Percentiles rank a stretch among this genome's conserved stretches.
Conservation (phyloP, 2,797 vertebrate species). For the Scarus forsteni region DNA sequence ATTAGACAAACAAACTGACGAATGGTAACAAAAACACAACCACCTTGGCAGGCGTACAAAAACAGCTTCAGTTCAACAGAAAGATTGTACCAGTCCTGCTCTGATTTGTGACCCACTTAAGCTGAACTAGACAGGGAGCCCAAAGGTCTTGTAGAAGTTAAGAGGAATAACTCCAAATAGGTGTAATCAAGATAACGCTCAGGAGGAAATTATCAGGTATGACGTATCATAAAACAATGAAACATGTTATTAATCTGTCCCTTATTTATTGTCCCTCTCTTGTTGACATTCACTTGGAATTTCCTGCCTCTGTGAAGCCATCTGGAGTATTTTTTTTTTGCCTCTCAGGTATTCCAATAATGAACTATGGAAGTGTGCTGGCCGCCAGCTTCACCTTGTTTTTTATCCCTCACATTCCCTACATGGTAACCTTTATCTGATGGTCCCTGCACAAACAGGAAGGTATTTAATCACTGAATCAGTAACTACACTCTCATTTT, state of each 20-base stretch:
- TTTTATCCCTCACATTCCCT: conserved; percentile 38
- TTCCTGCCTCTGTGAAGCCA: conserved; percentile 18
- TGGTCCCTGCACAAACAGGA: conserved; percentile 44
- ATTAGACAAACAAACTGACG: too few species aligned
- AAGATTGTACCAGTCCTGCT: too few species aligned
- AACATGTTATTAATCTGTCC: neutral
- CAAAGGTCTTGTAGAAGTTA: too few species aligned
- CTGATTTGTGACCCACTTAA: too few species aligned
- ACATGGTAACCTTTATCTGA: conserved; percentile 51
- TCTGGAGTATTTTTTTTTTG: conserved; percentile 24
- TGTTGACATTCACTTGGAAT: conserved; percentile 1
- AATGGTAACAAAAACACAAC: too few species aligned
- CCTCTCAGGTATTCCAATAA: conserved; percentile 53
- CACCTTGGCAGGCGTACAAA: too few species aligned
- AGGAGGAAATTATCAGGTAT: neutral
- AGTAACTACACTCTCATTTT: conserved; percentile 53
- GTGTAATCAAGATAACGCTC: neutral
- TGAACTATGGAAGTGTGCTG: conserved; percentile 33
- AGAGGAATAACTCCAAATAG: neutral
- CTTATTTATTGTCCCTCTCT: neutral
- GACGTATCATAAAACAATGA: neutral
- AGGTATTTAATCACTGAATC: conserved; percentile 68
- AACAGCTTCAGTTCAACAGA: too few species aligned
- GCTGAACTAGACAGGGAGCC: too few species aligned
- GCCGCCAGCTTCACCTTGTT: conserved; percentile 47